Base-by-base conservation (phyloP, 2,113 vertebrate genomes). In the Eulemur macaco region DNA sequence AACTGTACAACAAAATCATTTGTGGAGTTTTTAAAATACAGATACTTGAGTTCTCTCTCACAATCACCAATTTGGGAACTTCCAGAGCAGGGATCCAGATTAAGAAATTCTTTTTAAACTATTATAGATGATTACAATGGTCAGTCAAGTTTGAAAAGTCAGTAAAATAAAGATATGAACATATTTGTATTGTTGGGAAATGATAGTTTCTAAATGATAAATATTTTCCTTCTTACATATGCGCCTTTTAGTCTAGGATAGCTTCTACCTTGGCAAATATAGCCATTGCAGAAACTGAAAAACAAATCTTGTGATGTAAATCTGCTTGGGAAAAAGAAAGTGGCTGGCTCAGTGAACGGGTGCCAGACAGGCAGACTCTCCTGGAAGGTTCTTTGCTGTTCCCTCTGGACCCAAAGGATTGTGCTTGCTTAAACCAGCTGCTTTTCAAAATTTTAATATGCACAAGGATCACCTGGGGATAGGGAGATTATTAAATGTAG, bases 181-280 rank as follows among this genome's bases (percentile, higher is more conserved):
- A 92, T 50, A 74, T n/a, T 92, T n/a, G n/a, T 80, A 31, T 54
- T 84, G 64, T 52, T n/a, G 31, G 63, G 63, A 92, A 94, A 76
- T 63, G 20, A 23, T 23, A 47, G 52, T 85, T 97, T 91, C 37
- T 76, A 68, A 94, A 96, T 86, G 47, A 94, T 86, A 92, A 93
- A 60, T 93, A 29, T 92, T 86, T 94, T 90, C 56, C 47, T 94
- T 37, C 39, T 82, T 87, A 68, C 50, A 52, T 74, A 74, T 82
- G 29, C 88, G 27, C 10, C 23, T 69, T 92, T 96, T 94, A 60
- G n/a, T 91, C 54, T 88, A 76, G 66, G 63, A 95, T 86, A 73
- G 23, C 56, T 92, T 90, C 85, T 84, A 45, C 11, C 14, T 74
- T 63, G 58, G 54, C 71, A 77, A 52, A 91, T 37, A 68, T 6